A percentile compares a stretch with the other conserved stretches of the same genome.
Conservation (phyloP, 2,888 invertebrate genomes). For the Agonopterix subpropinquella region DNA sequence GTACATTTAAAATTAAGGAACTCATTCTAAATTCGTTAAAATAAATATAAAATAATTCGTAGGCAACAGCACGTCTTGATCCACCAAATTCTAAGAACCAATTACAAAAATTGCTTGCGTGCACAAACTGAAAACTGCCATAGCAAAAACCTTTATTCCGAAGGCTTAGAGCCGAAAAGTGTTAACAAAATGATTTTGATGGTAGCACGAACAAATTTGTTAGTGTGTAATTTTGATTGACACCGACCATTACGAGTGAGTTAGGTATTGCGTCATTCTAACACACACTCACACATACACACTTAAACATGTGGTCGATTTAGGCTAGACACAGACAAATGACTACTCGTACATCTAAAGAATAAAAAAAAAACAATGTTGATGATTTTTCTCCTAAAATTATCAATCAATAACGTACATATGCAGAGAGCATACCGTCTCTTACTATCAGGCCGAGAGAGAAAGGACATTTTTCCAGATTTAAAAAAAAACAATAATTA, state of each 20-base stretch:
- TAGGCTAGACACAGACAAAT: slow-evolving; percentile 9
- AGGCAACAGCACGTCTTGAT: slow-evolving; percentile 47
- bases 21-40: background rate
- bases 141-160: slow-evolving; percentile 15
- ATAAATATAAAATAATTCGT: slow-evolving; percentile 26
- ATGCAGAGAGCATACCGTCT: too few relatives aligned
- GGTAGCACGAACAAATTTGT: slow-evolving; percentile 50
- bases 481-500: too few relatives aligned
- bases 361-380: too few relatives aligned
- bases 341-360: too few relatives aligned
- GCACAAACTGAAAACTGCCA: too few relatives aligned
- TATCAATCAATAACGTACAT: too few relatives aligned
- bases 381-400: too few relatives aligned
- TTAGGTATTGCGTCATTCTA: slow-evolving; percentile 68
- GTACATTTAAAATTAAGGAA: background rate
- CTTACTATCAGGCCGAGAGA: too few relatives aligned
- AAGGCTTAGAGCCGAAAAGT: slow-evolving; percentile 35
- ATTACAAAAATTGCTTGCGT: slow-evolving; percentile 27
- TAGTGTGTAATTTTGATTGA: slow-evolving; percentile 72
- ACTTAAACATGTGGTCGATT: slow-evolving; percentile 18
- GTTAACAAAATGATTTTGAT: slow-evolving; percentile 27
- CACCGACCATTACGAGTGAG: slow-evolving; percentile 70
- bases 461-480: too few relatives aligned
- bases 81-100: slow-evolving; percentile 54
- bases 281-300: slow-evolving; percentile 29